Evolutionary conservation across 1,140 invertebrate genomes (phyloP), one percentile per base, ranked within the genome.

Genomic region (Lycorma delicatula): DNA sequence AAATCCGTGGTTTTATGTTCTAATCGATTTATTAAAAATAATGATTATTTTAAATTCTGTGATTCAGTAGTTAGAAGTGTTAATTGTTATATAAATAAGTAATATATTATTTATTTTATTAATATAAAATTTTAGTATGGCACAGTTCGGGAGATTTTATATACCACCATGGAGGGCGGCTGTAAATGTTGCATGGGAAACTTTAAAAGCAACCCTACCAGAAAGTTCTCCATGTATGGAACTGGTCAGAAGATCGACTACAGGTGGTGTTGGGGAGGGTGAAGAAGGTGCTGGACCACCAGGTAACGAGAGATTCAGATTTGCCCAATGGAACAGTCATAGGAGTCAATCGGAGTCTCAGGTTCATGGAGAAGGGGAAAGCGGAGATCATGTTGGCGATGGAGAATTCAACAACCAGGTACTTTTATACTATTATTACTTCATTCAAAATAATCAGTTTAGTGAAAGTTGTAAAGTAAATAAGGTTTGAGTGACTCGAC

Each of bases 121-220:
- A 34, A 34, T n/a, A n/a, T 44, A 6, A 27, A 56, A 16, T 18
- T 1, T 3, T 1, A 46, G 3, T 3, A 81, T 81, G 80, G 74
- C 78, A 50, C 70, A 77, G 62, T 77, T 86, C 54, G 77, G 79
- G 25, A 77, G 79, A 59, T 78, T 81, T 54, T 75, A 73, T 49
- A 73, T 86, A 63, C 87, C 88, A 13, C 84, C 85, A 26, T 68
- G 89, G 44, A 78, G 80, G 63, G 86, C 86, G 65, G 82, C 84
- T 16, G 68, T 89, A 60, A 87, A 87, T 67, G 86, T 89, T 50
- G 84, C 85, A 1, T 83, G 86, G 79, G 87, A 89, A 70, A 86
- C 86, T 18, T 75, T 89, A 27, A 81, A 85, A 56, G 82, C 87
- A 62, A 79, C 83, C 65, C 80, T 89, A 69, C 89, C 89, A 23